Conservation (phyloP, 2,113 vertebrate species). For the Grammomys surdaster region DNA sequence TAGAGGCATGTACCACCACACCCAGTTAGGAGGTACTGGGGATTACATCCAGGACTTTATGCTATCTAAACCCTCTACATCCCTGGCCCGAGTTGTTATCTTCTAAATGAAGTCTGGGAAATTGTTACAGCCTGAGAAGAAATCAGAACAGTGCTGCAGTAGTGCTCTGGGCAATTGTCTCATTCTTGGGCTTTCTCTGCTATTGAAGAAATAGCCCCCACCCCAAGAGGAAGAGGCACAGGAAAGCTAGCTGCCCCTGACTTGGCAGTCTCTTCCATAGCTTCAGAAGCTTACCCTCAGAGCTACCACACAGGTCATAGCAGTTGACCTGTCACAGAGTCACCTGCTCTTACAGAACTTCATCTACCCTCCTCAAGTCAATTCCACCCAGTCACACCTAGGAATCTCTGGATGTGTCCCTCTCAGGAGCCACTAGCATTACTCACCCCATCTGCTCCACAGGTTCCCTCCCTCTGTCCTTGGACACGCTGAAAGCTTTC, state of each 20-base stretch:
- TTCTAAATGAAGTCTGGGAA: background rate
- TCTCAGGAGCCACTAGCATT: background rate
- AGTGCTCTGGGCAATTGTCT: background rate
- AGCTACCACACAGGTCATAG: no score
- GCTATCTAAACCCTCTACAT: background rate
- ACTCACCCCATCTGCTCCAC: no score
- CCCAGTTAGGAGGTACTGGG: background rate
- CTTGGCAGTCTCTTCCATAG: background rate
- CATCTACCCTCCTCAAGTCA: background rate
- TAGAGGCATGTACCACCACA: background rate
- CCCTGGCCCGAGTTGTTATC: background rate
- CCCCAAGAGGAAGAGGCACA: background rate
- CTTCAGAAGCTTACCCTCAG: background rate
- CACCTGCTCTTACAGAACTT: background rate
- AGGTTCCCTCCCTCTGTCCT: background rate
- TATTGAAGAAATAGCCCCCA: background rate
- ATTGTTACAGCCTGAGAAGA: background rate
- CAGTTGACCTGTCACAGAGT: background rate
- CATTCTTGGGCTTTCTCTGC: background rate
- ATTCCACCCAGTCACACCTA: no score
- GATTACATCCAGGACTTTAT: background rate
- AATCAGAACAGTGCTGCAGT: background rate
- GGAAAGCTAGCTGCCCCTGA: no score
- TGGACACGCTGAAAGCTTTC: background rate
- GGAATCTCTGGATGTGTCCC: background rate